These are phyloP conservation scores for Mesocricetus auratus DNA, from an alignment of 2,113 vertebrate genomes.

Conservation along the genomic window DNA sequence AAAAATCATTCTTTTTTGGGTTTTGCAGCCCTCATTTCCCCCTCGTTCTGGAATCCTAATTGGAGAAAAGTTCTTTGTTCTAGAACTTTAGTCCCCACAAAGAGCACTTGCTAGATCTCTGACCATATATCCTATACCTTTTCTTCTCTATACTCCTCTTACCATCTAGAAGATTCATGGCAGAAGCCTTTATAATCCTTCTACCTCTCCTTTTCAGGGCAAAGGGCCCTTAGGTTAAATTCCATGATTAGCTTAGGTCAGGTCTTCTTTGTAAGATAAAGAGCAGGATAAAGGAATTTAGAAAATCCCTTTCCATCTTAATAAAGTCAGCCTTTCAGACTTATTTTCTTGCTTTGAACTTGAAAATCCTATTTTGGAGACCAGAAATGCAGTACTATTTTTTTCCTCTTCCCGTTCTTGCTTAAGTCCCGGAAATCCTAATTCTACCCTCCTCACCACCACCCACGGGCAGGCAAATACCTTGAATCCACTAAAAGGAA, in stretches of 20 bases:
- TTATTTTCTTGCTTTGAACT: slow-evolving; percentile 50
- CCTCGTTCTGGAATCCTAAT: neutral
- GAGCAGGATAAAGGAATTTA: slow-evolving; percentile 41
- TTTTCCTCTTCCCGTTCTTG: slow-evolving; percentile 11
- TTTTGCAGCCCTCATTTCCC: neutral
- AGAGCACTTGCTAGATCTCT: neutral
- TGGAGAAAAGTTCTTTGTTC: neutral
- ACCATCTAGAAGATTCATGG: neutral
- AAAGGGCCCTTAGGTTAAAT: slow-evolving; percentile 23
- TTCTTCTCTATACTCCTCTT: neutral
- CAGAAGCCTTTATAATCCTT: neutral
- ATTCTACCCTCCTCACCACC: neutral
- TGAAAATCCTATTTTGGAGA: slow-evolving; percentile 49
- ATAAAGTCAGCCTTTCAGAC: neutral
- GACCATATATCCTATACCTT: neutral
- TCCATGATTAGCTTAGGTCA: slow-evolving; percentile 8
- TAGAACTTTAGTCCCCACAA: neutral
- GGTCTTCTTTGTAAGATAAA: slow-evolving; percentile 57
- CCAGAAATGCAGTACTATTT: slow-evolving; percentile 11
- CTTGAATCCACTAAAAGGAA: neutral
- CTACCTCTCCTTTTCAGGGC: slow-evolving; percentile 9
- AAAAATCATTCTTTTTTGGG: neutral
- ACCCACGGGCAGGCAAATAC: neutral
- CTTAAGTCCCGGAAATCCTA: neutral
- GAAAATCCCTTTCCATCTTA: slow-evolving; percentile 37